Percentiles rank a stretch among this genome's conserved stretches.
Conservation (phyloP, 2,113 vertebrate genomes). For the Noctilio leporinus region DNA sequence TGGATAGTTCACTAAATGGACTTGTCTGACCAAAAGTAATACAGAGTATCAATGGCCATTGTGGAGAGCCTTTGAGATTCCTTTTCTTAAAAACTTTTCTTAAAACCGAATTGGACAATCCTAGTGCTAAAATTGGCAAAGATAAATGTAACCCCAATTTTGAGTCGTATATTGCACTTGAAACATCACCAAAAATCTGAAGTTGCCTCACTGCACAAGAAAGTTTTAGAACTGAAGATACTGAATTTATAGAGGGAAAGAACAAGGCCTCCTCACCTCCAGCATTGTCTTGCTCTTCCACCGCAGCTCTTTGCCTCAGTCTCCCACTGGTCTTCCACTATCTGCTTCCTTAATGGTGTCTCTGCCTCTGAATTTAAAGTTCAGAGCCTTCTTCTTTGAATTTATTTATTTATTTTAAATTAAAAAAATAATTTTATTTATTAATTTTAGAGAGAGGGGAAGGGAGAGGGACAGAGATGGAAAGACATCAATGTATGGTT, state of each 20-base stretch:
- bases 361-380: not conserved
- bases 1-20: not conserved
- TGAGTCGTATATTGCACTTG: not conserved
- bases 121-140: not conserved
- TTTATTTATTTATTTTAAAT: no score
- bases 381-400: no score
- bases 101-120: not conserved
- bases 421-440: no score
- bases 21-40: not conserved
- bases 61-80: not conserved
- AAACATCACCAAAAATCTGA: not conserved
- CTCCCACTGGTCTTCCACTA: not conserved
- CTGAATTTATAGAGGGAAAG: not conserved
- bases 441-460: no score
- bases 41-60: not conserved
- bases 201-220: not conserved
- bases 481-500: no score
- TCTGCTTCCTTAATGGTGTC: not conserved
- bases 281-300: not conserved
- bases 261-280: not conserved
- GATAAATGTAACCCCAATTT: not conserved
- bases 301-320: not conserved
- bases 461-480: no score
- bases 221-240: not conserved
- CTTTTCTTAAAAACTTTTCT: not conserved